Evolutionary conservation across 2,888 invertebrate species (phyloP), one percentile per base, ranked within the genome.

Genomic region (Drosophila fungiperda): DNA sequence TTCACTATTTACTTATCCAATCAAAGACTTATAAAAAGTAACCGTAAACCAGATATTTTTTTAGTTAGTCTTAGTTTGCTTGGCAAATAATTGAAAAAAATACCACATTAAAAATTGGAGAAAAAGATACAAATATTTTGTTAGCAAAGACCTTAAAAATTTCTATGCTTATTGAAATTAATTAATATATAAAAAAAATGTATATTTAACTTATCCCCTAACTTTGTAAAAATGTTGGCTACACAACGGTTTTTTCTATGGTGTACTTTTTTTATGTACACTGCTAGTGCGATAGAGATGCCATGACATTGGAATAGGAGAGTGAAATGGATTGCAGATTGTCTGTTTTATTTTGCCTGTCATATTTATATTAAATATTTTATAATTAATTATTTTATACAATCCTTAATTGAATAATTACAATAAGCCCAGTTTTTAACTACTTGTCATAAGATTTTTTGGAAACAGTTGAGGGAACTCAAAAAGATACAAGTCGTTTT

Each of bases 11-110:
- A 42, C 38, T 63, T 42, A 73, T 52, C 12, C 32, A 40, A 58
- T 69, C 70, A 69, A 74, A 54, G 12, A 64, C 50, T 50, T 58
- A 61, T 64, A 38, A 3, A 5, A 26, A 26, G 11, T 50, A 52
- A 38, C 23, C 26, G 23, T 17, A 40, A 15, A 7, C 7, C 15
- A 20, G 7, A 45, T 8, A 15, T 20, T 20, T 7, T 45, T 3
- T 23, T 45, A 20, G 8, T 26, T 2, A 15, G 20, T 23, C 23
- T 45, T 15, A 2, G 15, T 2, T 8, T 23, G 15, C 45, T 45
- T 23, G 7, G 20, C 3, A 23, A 45, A 23, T 15, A 7, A 8
- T 4, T 45, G 7, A 7, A 20, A 15, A 45, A 12, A 3, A 7
- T 7, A 20, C 12, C 3, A 6, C 1, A 45, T 45, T 23, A 7